Conservation (phyloP, 2,113 vertebrate genomes). For the Mionectes macconnelli region DNA sequence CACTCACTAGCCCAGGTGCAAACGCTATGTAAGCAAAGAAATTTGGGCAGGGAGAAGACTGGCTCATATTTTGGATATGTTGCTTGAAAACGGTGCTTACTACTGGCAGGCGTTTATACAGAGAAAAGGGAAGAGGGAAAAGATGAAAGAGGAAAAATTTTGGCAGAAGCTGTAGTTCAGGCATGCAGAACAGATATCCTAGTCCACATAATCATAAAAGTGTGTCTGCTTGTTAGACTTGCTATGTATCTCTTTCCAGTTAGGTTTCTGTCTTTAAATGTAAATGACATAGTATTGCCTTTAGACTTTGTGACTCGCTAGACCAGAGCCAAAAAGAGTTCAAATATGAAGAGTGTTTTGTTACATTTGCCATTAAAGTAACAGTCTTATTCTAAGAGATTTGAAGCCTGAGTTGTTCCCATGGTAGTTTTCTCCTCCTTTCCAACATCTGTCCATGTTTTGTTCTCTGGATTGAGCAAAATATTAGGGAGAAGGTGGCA, state of each 20-base stretch:
- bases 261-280: conserved; percentile 1
- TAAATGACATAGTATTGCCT: neutral
- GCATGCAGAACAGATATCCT: conserved; percentile 40
- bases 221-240: conserved; percentile 2
- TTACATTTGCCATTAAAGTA: neutral
- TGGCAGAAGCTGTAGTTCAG: conserved; percentile 45
- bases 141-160: conserved; percentile 21
- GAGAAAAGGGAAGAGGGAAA: neutral
- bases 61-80: neutral
- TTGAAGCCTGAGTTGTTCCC: neutral
- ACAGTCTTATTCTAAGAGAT: neutral
- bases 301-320: neutral
- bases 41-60: neutral
- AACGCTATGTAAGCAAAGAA: neutral
- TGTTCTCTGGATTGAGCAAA: neutral
- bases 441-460: neutral
- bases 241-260: neutral
- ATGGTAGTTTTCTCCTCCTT: neutral
- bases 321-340: conserved; percentile 30
- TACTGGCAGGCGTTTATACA: neutral
- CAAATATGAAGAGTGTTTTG: conserved; percentile 23
- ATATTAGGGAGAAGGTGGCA: neutral
- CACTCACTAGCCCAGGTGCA: conserved; percentile 39
- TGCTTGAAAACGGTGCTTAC: neutral
- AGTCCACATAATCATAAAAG: conserved; percentile 42